Percentiles rank a stretch among this genome's conserved stretches.
phyloP scores from a whole-genome alignment of 2,888 invertebrate genomes.

The Archips xylosteana region DNA sequence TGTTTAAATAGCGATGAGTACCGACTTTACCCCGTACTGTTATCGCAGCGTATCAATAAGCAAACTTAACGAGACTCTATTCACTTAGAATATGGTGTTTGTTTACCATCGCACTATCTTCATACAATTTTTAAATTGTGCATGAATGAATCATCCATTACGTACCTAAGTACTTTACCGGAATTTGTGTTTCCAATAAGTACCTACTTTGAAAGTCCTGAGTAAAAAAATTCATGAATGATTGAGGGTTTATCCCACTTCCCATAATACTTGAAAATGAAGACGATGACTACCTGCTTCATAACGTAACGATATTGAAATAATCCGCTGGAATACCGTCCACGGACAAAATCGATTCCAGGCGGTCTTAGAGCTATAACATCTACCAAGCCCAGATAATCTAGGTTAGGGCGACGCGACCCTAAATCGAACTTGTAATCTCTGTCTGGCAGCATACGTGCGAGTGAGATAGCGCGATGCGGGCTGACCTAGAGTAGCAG shows the following conservation, averaged over 20 bases:
- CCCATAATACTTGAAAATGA: neutral
- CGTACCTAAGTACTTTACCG: conserved; percentile 8
- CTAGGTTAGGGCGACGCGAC: conserved; percentile 84
- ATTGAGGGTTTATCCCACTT: neutral
- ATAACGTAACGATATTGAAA: neutral
- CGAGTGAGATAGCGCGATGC: conserved; percentile 65
- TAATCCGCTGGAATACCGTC: conserved; percentile 13
- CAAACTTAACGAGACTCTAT: conserved; percentile 61
- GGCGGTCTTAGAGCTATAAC: conserved; percentile 57
- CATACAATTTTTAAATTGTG: conserved; percentile 9
- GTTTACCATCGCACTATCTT: conserved; percentile 24
- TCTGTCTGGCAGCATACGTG: conserved; percentile 62
- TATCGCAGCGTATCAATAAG: conserved; percentile 72
- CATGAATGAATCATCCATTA: conserved; percentile 17
- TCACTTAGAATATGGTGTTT: conserved; percentile 25
- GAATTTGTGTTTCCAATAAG: neutral
- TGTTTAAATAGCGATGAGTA: conserved; percentile 58
- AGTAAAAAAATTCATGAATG: neutral
- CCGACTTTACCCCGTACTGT: conserved; percentile 55
- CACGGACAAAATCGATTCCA: conserved; percentile 38
- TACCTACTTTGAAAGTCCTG: neutral
- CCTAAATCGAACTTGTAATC: conserved; percentile 77
- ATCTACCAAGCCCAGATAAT: conserved; percentile 72
- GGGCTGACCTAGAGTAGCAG: conserved; percentile 82
- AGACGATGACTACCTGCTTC: neutral